These are phyloP conservation scores for Drosophila bocki DNA, from an alignment of 1,140 invertebrate species.

Conservation along the genomic window DNA sequence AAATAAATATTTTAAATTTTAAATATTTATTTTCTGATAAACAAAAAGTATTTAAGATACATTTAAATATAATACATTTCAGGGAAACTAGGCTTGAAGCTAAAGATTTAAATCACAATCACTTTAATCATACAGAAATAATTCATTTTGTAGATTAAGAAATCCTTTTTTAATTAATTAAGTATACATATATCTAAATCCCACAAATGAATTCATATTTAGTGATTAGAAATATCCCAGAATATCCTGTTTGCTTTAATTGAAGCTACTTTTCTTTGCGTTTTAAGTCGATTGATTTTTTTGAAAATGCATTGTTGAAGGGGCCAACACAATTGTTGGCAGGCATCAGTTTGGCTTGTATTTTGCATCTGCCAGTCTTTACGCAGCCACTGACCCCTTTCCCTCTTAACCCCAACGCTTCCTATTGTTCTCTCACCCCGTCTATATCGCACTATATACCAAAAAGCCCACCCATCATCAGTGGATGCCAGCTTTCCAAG, in stretches of 20 bases:
- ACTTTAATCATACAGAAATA: not conserved
- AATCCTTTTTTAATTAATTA: not conserved
- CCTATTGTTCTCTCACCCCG: slow-evolving; percentile 7
- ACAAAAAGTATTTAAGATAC: not conserved
- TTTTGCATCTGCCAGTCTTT: slow-evolving; percentile 32
- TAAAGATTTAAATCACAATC: not conserved
- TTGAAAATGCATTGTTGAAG: slow-evolving; percentile 13
- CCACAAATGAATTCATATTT: not conserved
- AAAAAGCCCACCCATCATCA: slow-evolving; percentile 22
- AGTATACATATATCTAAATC: not conserved
- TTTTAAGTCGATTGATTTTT: slow-evolving; percentile 12
- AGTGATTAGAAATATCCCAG: not conserved
- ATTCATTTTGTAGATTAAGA: not conserved
- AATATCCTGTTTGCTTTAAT: not conserved
- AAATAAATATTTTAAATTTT: slow-evolving; percentile 7
- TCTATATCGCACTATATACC: slow-evolving; percentile 11
- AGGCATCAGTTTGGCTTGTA: slow-evolving; percentile 59
- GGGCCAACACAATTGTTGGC: slow-evolving; percentile 53
- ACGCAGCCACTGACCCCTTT: slow-evolving; percentile 11
- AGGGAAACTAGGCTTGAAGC: not conserved
- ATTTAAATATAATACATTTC: not conserved
- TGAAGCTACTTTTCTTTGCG: not conserved
- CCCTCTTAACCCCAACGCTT: not conserved
- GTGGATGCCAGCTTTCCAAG: slow-evolving; percentile 56
- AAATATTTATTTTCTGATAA: not conserved